phyloP scores from a whole-genome alignment of 1,140 invertebrate species.

The Aphelenchoides besseyi region DNA sequence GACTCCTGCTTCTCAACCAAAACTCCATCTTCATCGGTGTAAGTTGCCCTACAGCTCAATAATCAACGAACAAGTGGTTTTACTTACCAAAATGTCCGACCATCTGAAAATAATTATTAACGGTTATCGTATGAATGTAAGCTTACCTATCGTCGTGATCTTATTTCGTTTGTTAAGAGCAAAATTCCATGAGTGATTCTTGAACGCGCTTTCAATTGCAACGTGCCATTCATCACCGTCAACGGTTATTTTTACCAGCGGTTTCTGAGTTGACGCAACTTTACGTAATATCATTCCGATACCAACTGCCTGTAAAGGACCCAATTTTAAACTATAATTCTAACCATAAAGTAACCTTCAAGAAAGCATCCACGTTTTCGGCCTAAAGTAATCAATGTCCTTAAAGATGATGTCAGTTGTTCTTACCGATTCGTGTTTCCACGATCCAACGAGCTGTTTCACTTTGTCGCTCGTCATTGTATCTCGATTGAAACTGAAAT shows the following conservation, averaged over 20 bases:
- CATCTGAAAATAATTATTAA: not conserved
- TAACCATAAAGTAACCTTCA: not conserved
- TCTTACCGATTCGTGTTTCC: conserved; percentile 1
- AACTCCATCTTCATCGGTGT: not conserved
- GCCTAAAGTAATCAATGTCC: not conserved
- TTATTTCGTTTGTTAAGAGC: not conserved
- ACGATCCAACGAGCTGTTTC: not conserved
- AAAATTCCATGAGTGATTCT: conserved; percentile 1
- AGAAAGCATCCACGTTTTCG: not conserved
- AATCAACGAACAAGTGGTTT: too few relatives aligned
- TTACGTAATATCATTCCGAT: conserved; percentile 5
- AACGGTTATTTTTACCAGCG: not conserved
- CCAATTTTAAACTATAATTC: not conserved
- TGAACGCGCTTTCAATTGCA: conserved; percentile 3
- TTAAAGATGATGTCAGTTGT: too few relatives aligned
- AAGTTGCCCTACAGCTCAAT: too few relatives aligned
- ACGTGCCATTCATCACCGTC: conserved; percentile 1
- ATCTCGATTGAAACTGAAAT: not conserved
- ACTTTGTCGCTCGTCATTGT: not conserved
- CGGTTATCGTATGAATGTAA: not conserved
- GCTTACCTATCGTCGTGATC: not conserved
- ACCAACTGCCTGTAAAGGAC: not conserved
- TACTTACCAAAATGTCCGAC: not conserved
- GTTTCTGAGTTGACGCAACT: not conserved
- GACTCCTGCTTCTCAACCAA: not conserved